Evolutionary conservation across 2,888 invertebrate genomes (phyloP).

Genomic region (Apoderus coryli): DNA sequence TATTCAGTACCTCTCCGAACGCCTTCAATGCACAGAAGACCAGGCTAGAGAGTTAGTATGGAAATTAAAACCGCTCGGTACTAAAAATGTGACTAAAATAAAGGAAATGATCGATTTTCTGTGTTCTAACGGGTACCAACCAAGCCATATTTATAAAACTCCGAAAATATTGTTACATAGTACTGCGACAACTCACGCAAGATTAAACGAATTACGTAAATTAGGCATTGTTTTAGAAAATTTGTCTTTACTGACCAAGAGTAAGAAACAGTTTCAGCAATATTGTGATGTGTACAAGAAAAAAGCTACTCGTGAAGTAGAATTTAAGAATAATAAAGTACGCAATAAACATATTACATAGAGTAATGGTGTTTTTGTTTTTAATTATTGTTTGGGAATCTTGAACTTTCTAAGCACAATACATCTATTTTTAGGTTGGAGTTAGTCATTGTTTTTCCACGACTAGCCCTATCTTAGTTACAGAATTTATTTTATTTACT

Average conservation of each 20-base stretch:
- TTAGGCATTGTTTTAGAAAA: conserved; percentile 24
- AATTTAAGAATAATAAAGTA: too few species aligned
- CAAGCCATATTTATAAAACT: conserved; percentile 28
- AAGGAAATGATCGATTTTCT: conserved; percentile 33
- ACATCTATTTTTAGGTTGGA: too few species aligned
- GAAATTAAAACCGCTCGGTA: conserved; percentile 30
- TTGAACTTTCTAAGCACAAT: too few species aligned
- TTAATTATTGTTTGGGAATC: too few species aligned
- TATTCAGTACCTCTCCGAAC: conserved; percentile 30
- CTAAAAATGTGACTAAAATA: conserved; percentile 31
- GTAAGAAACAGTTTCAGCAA: conserved; percentile 27
- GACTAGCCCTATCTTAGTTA: too few species aligned
- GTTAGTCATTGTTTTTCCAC: too few species aligned
- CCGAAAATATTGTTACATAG: conserved; percentile 34
- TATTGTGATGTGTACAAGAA: too few species aligned
- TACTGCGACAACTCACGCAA: conserved; percentile 29
- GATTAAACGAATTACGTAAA: conserved; percentile 27
- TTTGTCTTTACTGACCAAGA: conserved; percentile 28
- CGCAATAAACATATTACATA: too few species aligned
- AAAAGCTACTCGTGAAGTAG: too few species aligned
- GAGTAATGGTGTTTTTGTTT: too few species aligned
- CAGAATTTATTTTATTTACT: too few species aligned
- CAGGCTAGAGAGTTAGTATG: conserved; percentile 25
- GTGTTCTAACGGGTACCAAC: conserved; percentile 29
- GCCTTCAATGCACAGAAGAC: conserved; percentile 27